Evolutionary conservation across 2,797 vertebrate genomes (phyloP).

Genomic region (Parauchenoglanis ngamensis): DNA sequence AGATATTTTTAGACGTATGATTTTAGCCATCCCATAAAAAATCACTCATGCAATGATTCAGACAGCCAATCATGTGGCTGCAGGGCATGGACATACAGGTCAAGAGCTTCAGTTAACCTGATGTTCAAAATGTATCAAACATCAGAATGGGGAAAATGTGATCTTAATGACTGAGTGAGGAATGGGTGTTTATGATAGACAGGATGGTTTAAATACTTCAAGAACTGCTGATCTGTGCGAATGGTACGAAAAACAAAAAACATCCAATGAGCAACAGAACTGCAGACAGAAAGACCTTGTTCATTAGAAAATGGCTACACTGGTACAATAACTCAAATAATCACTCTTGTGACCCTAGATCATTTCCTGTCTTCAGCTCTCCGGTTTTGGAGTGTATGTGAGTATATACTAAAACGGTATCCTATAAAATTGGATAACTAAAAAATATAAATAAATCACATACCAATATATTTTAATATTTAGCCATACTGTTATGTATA

Average conservation of each 20-base stretch:
- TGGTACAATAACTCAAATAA: background rate
- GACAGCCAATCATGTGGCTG: background rate
- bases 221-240: background rate
- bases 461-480: background rate
- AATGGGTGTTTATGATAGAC: background rate
- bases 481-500: background rate
- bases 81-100: background rate
- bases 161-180: background rate
- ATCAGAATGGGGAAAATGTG: background rate
- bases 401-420: background rate
- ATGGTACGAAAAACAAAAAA: background rate
- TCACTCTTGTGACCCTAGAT: background rate
- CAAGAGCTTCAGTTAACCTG: background rate
- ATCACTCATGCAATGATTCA: background rate
- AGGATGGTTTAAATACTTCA: background rate
- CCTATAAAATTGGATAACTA: background rate
- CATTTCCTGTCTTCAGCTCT: background rate
- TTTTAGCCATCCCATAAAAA: background rate
- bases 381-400: background rate
- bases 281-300: background rate
- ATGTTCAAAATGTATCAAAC: background rate
- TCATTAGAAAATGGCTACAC: background rate
- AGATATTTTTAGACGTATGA: background rate
- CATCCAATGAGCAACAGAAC: background rate
- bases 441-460: background rate